A percentile compares a stretch with the other conserved stretches of the same genome.
Conservation (phyloP, 1,140 invertebrate genomes). For the Penaeus japonicus region DNA sequence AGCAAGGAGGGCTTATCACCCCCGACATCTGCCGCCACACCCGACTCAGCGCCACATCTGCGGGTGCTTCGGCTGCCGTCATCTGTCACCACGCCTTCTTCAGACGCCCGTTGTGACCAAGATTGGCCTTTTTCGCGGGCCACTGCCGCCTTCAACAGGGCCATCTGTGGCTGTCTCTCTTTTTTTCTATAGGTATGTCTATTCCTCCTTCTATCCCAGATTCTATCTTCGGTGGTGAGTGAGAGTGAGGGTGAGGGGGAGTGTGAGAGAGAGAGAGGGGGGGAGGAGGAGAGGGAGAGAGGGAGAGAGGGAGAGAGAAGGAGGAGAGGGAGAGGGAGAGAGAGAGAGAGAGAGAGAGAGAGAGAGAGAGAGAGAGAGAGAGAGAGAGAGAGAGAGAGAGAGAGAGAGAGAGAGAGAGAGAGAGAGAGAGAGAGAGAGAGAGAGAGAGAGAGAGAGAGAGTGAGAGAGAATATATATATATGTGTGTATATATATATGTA, state of each 20-base stretch:
- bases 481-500: background rate
- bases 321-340: background rate
- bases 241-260: background rate
- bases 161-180: no score
- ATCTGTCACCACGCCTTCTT: no score
- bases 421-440: constrained; percentile 25
- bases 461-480: background rate
- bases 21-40: no score
- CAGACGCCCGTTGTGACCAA: no score
- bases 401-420: constrained; percentile 23
- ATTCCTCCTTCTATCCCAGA: background rate
- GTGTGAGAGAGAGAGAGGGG: background rate
- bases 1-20: no score
- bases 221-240: no score
- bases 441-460: background rate
- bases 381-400: constrained; percentile 29
- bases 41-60: no score
- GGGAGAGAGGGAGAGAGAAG: background rate
- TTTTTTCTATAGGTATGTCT: background rate
- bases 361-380: background rate
- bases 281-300: background rate
- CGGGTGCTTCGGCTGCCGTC: no score
- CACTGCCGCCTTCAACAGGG: no score
- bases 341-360: background rate
- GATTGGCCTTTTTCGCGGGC: no score